These are phyloP conservation scores for Hydropsyche tenuis DNA, from an alignment of 1,140 invertebrate genomes.

Conservation along the genomic window DNA sequence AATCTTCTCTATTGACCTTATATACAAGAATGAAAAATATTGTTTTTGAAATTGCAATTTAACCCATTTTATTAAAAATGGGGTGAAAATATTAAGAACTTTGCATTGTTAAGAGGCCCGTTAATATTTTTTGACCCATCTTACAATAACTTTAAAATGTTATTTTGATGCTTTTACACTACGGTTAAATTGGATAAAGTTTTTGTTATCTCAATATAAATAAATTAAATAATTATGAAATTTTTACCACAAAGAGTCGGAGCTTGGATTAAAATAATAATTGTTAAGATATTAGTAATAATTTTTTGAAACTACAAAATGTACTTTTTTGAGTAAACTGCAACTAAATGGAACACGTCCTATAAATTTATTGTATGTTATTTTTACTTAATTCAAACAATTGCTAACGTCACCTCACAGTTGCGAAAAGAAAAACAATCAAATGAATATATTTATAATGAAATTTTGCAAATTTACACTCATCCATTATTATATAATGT, in stretches of 20 bases:
- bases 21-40: no score
- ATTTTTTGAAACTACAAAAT: conserved; percentile 11
- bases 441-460: not conserved
- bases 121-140: conserved; percentile 24
- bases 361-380: not conserved
- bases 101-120: conserved; percentile 3
- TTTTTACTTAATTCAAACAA: no score
- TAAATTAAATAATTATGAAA: not conserved
- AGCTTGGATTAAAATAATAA: conserved; percentile 4
- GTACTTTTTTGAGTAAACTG: conserved; percentile 1
- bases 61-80: not conserved
- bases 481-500: not conserved
- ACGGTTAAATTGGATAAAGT: conserved; percentile 1
- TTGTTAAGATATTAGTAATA: conserved; percentile 9
- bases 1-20: no score
- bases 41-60: no score
- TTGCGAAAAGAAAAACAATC: not conserved
- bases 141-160: not conserved
- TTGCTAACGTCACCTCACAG: not conserved
- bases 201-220: conserved; percentile 16
- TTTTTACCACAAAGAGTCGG: conserved; percentile 14
- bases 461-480: conserved; percentile 11
- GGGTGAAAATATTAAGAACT: no score
- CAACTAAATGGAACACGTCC: conserved; percentile 11
- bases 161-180: conserved; percentile 25